These are phyloP conservation scores for Popillia japonica DNA, from an alignment of 1,140 invertebrate genomes.

Conservation along the genomic window DNA sequence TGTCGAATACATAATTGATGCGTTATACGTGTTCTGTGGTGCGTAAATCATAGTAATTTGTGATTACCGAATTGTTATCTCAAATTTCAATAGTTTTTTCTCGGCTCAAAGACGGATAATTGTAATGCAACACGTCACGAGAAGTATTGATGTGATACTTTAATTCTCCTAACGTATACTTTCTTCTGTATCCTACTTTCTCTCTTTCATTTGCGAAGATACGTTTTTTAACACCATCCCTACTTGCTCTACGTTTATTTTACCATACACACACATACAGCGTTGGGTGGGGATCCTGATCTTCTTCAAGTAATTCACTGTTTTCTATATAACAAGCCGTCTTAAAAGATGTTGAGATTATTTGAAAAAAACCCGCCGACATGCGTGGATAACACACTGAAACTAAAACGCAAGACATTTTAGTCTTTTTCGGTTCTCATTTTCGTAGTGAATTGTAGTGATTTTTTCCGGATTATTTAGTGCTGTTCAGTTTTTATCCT, in stretches of 20 bases:
- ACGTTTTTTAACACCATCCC: conserved; percentile 51
- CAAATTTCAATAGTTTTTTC: not conserved
- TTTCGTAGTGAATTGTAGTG: conserved; percentile 26
- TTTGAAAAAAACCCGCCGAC: conserved; percentile 36
- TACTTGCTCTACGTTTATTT: conserved; percentile 45
- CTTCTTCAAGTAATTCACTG: conserved; percentile 48
- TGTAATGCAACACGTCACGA: conserved; percentile 52
- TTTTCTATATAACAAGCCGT: conserved; percentile 55
- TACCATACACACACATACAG: conserved; percentile 41
- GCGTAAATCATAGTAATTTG: too few species aligned
- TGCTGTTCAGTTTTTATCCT: not conserved
- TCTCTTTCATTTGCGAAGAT: conserved; percentile 49
- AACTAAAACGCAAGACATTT: not conserved
- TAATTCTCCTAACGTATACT: conserved; percentile 52
- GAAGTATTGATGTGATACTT: conserved; percentile 55
- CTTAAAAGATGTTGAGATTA: conserved; percentile 35
- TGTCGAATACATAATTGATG: too few species aligned
- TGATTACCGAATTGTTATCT: not conserved
- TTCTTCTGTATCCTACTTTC: conserved; percentile 58
- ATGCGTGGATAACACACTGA: not conserved
- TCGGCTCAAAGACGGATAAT: not conserved
- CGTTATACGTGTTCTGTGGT: too few species aligned
- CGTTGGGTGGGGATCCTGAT: conserved; percentile 47
- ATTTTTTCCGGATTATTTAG: conserved; percentile 6
- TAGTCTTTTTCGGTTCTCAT: not conserved